Evolutionary conservation across 2,888 invertebrate genomes (phyloP), one percentile per base, ranked within the genome.

Genomic region (Drosophila basisetae): DNA sequence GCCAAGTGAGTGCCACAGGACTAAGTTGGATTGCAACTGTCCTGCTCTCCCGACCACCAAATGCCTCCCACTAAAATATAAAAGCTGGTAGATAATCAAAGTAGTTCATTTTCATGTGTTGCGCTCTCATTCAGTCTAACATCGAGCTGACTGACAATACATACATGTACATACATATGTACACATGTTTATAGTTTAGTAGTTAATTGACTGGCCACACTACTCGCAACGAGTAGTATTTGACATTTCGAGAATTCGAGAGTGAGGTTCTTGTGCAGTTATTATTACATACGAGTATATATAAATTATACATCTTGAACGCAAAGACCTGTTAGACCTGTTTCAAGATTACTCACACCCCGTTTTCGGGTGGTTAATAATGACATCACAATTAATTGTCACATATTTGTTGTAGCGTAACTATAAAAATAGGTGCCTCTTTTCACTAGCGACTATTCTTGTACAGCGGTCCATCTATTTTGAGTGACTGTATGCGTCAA

Each of bases 61-160:
- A 37, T 35, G 37, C 37, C 64, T 65, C 30, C 11, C 4, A 25
- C 16, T 25, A 16, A 25, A 25, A 16, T 25, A 16, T 25, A 9
- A 1, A 25, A 25, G 25, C 25, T 55, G 37, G 22, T 61, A 49
- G 73, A 66, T 65, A 80, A 73, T 80, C 77, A 73, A 69, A 69
- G 73, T 67, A 39, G 37, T 67, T 71, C 3, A 76, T 50, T 66
- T 82, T 63, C 70, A 80, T 76, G 47, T 80, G 66, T 70, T 70
- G 67, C 83, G 55, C 78, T 75, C 71, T 68, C 64, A 30, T 53
- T 25, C 43, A 43, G 16, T 13, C 10, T 55, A 47, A 18, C n/a
- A 28, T 30, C 11, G 63, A 37, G 47, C 22, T 25, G 6, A 43
- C 13, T 18, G 55, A 39, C 47, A 47, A n/a, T 22, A 41, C 9